A percentile compares a stretch with the other conserved stretches of the same genome.
Evolutionary conservation across 2,797 vertebrate genomes (phyloP).

Genomic region (Sylvia borin): DNA sequence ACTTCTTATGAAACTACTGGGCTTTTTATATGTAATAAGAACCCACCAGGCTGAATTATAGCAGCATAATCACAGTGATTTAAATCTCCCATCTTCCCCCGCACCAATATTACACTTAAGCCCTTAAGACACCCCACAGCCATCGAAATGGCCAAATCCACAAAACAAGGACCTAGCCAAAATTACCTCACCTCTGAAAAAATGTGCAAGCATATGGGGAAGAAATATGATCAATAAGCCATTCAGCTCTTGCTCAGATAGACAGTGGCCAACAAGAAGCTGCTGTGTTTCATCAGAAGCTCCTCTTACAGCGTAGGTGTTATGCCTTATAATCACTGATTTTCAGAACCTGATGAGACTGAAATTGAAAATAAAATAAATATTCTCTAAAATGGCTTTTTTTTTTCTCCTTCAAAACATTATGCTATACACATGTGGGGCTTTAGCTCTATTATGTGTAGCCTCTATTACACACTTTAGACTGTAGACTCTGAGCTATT

Average conservation of each 20-base stretch:
- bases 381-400: background rate
- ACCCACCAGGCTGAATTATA: background rate
- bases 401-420: background rate
- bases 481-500: background rate
- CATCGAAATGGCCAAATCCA: conserved; percentile 21
- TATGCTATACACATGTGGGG: background rate
- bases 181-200: conserved; percentile 24
- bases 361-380: conserved; percentile 48
- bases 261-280: background rate
- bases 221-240: conserved; percentile 51
- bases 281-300: background rate
- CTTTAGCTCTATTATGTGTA: background rate
- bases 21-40: conserved; percentile 42
- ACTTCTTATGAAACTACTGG: conserved; percentile 24
- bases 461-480: background rate
- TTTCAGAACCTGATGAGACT: conserved; percentile 22
- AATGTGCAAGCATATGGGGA: background rate
- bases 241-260: background rate
- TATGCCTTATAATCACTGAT: conserved; percentile 5
- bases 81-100: conserved; percentile 18
- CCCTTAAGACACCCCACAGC: conserved; percentile 10
- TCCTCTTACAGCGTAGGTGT: background rate
- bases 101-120: conserved; percentile 6
- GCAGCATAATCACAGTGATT: conserved; percentile 11
- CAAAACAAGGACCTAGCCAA: background rate